Evolutionary conservation across 2,888 invertebrate genomes (phyloP).

Genomic region (Desoria tigrina): DNA sequence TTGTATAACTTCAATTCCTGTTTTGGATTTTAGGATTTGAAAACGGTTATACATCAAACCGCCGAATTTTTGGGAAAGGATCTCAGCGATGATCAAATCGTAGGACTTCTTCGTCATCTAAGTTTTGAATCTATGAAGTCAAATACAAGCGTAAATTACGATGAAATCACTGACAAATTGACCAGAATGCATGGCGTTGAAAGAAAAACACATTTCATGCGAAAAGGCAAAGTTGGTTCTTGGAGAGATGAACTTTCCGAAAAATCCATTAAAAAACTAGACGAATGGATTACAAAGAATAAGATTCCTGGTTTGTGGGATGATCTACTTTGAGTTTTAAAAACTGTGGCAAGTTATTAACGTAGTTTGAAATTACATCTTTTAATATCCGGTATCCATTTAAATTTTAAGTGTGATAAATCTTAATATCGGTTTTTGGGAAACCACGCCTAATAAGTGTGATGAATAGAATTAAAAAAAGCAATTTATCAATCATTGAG

Average conservation of each 20-base stretch:
- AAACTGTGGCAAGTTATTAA: not conserved
- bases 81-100: slow-evolving; percentile 68
- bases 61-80: slow-evolving; percentile 71
- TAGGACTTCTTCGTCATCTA: slow-evolving; percentile 69
- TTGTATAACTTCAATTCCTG: no score
- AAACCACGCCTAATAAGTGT: no score
- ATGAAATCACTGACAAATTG: slow-evolving; percentile 57
- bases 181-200: slow-evolving; percentile 56
- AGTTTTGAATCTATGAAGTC: slow-evolving; percentile 79
- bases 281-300: slow-evolving; percentile 64
- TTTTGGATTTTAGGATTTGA: slow-evolving; percentile 68
- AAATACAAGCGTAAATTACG: slow-evolving; percentile 76
- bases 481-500: no score
- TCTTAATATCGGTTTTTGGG: no score
- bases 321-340: slow-evolving; percentile 8
- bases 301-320: slow-evolving; percentile 49
- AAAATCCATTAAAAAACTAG: slow-evolving; percentile 70
- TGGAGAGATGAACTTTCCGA: slow-evolving; percentile 78
- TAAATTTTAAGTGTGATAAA: no score
- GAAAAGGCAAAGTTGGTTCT: slow-evolving; percentile 78
- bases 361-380: no score
- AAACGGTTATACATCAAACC: slow-evolving; percentile 67
- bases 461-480: no score
- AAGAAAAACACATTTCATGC: slow-evolving; percentile 62
- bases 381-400: no score